Evolutionary conservation across 30 jellyfish, hydroid and myxozoan species (phyloP).

Genomic region (Turritopsis dohrnii): DNA sequence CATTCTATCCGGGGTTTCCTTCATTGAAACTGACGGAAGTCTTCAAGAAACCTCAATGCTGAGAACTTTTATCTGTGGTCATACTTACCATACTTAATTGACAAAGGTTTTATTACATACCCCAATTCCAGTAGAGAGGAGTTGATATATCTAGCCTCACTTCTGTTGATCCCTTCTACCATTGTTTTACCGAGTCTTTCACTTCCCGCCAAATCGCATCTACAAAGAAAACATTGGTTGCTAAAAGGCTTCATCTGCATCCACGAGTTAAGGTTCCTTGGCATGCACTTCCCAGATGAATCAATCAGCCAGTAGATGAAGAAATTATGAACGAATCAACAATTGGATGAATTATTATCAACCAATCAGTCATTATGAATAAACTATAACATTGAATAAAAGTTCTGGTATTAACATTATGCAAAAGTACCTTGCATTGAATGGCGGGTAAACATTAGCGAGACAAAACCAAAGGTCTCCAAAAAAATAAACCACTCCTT

Average conservation of each 20-base stretch:
- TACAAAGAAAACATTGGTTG: conserved; percentile 22
- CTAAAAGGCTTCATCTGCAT: too few species aligned
- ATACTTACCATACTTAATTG: not conserved
- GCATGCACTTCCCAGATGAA: too few species aligned
- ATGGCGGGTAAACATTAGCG: too few species aligned
- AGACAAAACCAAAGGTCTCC: too few species aligned
- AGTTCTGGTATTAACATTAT: too few species aligned
- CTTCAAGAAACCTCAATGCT: not conserved
- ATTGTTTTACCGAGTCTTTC: conserved; percentile 93
- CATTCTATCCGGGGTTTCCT: not conserved
- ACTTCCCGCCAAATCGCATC: conserved; percentile 98
- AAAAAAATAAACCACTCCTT: too few species aligned
- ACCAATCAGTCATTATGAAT: too few species aligned
- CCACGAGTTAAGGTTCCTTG: too few species aligned
- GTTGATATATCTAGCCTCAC: conserved; percentile 93
- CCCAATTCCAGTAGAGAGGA: conserved; percentile 94
- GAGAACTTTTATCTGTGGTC: not conserved
- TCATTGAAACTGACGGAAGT: not conserved
- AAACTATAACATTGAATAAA: too few species aligned
- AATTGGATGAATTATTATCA: too few species aligned
- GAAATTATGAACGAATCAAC: too few species aligned
- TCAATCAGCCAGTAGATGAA: not conserved
- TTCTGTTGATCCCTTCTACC: conserved; percentile 93
- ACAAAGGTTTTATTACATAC: conserved; percentile 22
- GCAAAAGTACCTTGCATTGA: too few species aligned